A percentile compares a stretch with the other conserved stretches of the same genome.
phyloP scores from a whole-genome alignment of 2,888 invertebrate genomes.

The Aspidiotus rigidus region DNA sequence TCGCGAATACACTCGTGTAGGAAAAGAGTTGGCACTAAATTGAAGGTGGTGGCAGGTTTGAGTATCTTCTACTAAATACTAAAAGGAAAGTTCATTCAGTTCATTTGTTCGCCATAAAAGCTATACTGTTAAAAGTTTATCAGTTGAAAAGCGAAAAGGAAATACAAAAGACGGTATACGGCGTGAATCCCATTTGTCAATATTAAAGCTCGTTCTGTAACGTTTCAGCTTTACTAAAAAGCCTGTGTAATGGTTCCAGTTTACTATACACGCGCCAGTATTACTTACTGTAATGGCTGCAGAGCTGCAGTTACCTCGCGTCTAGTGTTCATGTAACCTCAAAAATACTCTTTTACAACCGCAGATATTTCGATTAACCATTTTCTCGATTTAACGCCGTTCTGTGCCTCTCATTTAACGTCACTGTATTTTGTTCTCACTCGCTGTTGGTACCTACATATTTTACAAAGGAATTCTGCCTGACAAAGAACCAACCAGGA shows the following conservation, averaged over 20 bases:
- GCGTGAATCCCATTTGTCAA: slow-evolving; percentile 30
- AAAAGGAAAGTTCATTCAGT: slow-evolving; percentile 24
- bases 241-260: slow-evolving; percentile 28
- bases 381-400: slow-evolving; percentile 17
- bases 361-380: slow-evolving; percentile 31
- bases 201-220: slow-evolving; percentile 28
- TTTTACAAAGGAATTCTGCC: no score
- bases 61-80: slow-evolving; percentile 1
- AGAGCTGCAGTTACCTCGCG: slow-evolving; percentile 25
- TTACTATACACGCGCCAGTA: slow-evolving; percentile 9
- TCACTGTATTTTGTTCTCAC: no score
- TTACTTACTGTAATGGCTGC: slow-evolving; percentile 27
- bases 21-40: not conserved
- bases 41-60: slow-evolving; percentile 18
- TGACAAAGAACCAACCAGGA: no score
- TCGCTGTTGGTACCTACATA: no score
- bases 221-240: slow-evolving; percentile 29
- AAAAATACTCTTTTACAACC: slow-evolving; percentile 28
- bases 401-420: not conserved
- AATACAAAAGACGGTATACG: slow-evolving; percentile 29
- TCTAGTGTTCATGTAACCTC: slow-evolving; percentile 29
- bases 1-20: not conserved
- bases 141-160: slow-evolving; percentile 30
- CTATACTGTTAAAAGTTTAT: slow-evolving; percentile 27
- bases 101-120: slow-evolving; percentile 28